Conservation (phyloP, 2,113 vertebrate genomes). For the Labeo catla region DNA sequence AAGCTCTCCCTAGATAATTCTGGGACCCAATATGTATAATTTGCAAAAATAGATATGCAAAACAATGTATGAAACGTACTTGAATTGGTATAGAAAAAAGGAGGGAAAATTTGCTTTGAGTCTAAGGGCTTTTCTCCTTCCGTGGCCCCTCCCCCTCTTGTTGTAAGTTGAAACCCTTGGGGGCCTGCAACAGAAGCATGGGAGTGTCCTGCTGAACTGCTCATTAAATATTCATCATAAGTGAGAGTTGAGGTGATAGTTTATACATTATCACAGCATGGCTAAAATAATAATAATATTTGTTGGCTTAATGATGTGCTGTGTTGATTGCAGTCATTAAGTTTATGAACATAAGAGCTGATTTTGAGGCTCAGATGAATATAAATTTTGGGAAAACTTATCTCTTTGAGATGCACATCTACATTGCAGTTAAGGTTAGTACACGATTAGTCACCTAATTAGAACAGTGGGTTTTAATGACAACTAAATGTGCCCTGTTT, state of each 20-base stretch:
- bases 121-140: neutral
- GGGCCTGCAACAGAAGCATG: slow-evolving; percentile 29
- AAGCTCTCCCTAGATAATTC: neutral
- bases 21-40: neutral
- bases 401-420: neutral
- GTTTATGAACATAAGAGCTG: neutral
- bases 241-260: slow-evolving; percentile 33
- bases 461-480: slow-evolving; percentile 1
- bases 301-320: slow-evolving; percentile 11
- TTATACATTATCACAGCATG: slow-evolving; percentile 49
- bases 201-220: slow-evolving; percentile 47
- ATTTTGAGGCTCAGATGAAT: neutral
- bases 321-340: slow-evolving; percentile 8
- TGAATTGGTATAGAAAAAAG: slow-evolving; percentile 26
- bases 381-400: neutral
- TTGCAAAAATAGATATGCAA: neutral
- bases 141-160: slow-evolving; percentile 31
- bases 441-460: neutral
- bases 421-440: neutral
- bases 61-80: neutral
- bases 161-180: slow-evolving; percentile 55
- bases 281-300: slow-evolving; percentile 42
- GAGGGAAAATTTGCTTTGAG: slow-evolving; percentile 22
- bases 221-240: slow-evolving; percentile 61
- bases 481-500: neutral